A percentile compares a stretch with the other conserved stretches of the same genome.
Conservation (phyloP, 2,888 invertebrate species). For the Amphipoea oculea region DNA sequence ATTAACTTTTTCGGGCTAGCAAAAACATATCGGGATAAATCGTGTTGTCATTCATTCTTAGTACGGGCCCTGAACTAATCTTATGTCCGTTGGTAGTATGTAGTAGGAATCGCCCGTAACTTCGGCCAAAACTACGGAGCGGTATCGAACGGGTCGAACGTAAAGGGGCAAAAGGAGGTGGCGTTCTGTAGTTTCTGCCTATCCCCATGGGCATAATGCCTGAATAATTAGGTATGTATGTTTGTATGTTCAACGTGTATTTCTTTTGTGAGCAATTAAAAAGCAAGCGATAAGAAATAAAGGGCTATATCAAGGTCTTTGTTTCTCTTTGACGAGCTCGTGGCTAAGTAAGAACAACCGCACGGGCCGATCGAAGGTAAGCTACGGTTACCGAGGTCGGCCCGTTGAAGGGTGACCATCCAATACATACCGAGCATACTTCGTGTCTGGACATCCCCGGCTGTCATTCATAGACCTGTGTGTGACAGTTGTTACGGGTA, state of each 20-base stretch:
- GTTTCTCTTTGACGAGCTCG: neutral
- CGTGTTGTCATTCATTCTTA: neutral
- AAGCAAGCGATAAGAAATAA: slow-evolving; percentile 22
- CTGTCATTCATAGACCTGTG: neutral
- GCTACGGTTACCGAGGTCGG: neutral
- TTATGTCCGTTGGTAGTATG: neutral
- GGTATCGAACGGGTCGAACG: neutral
- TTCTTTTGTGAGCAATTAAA: slow-evolving; percentile 19
- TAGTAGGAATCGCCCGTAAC: neutral
- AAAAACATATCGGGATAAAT: neutral
- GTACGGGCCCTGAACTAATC: neutral
- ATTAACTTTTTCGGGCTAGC: neutral
- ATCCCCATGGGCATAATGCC: neutral
- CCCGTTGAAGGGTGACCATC: neutral
- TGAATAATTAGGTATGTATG: neutral
- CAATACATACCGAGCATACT: neutral
- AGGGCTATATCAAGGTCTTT: slow-evolving; percentile 23
- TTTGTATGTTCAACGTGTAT: slow-evolving; percentile 6
- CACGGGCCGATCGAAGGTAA: neutral
- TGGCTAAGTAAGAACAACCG: neutral
- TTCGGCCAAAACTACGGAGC: neutral
- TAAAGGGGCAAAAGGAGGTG: neutral
- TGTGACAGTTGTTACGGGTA: too few relatives aligned
- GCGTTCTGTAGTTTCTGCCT: neutral
- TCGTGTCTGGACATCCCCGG: neutral